A percentile compares a stretch with the other conserved stretches of the same genome.
Conservation (phyloP, 2,113 vertebrate genomes). For the Melanerpes aurifrons region DNA sequence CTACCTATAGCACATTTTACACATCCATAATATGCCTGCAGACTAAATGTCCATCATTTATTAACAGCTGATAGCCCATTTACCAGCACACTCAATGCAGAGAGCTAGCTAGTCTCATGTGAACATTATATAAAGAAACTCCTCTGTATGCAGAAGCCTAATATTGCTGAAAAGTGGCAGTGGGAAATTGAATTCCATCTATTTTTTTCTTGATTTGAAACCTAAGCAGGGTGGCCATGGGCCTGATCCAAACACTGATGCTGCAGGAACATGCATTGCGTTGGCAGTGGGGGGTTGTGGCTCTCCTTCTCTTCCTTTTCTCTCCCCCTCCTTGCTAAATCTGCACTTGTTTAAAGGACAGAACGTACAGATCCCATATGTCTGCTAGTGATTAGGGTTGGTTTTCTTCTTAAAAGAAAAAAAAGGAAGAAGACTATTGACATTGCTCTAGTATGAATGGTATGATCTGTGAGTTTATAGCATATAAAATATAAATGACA, state of each 20-base stretch:
- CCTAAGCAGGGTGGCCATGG: constrained; percentile 19
- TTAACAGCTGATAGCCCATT: neutral
- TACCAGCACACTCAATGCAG: neutral
- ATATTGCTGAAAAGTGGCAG: neutral
- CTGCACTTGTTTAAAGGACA: constrained; percentile 69
- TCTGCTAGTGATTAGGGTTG: neutral
- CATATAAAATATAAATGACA: neutral
- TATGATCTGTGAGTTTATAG: constrained; percentile 8
- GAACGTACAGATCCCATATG: constrained; percentile 65
- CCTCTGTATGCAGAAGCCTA: neutral
- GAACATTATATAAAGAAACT: neutral
- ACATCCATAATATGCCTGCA: neutral
- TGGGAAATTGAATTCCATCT: neutral
- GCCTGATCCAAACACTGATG: constrained; percentile 31
- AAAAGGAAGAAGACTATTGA: neutral
- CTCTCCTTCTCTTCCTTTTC: constrained; percentile 39
- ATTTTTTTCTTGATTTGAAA: constrained; percentile 31
- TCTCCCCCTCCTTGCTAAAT: constrained; percentile 70
- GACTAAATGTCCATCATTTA: neutral
- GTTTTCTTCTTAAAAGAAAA: neutral
- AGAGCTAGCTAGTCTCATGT: neutral
- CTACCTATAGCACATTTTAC: neutral
- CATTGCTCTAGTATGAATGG: neutral
- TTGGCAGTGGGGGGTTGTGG: constrained; percentile 40
- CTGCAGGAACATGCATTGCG: constrained; percentile 47